phyloP scores from a whole-genome alignment of 2,113 vertebrate species.

The Marmota flaviventris region DNA sequence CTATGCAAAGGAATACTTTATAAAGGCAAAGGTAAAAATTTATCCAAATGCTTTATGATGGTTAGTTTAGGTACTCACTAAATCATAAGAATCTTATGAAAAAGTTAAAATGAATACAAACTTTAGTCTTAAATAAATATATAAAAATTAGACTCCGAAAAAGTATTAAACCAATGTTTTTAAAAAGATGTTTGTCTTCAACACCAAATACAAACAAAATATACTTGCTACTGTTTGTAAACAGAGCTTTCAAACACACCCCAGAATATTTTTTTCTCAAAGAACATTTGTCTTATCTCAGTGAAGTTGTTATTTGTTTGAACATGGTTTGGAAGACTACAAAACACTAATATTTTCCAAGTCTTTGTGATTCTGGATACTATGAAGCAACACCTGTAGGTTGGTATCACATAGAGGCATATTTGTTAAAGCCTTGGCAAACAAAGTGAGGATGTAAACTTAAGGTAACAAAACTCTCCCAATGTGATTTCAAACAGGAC shows the following conservation, averaged over 20 bases:
- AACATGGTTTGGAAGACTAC: slow-evolving; percentile 84
- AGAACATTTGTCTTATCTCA: slow-evolving; percentile 54
- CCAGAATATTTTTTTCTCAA: slow-evolving; percentile 71
- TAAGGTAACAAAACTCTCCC: slow-evolving; percentile 84
- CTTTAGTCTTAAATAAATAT: slow-evolving; percentile 76
- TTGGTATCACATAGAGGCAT: slow-evolving; percentile 78
- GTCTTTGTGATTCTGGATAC: slow-evolving; percentile 51
- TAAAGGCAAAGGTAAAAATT: background rate
- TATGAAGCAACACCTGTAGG: slow-evolving; percentile 75
- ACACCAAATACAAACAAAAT: slow-evolving; percentile 53
- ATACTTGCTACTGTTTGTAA: slow-evolving; percentile 68
- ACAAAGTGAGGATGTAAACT: slow-evolving; percentile 77
- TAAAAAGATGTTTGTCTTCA: slow-evolving; percentile 82
- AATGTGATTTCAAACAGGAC: background rate
- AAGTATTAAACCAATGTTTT: slow-evolving; percentile 83
- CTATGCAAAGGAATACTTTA: background rate
- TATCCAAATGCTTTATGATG: background rate
- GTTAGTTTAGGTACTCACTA: background rate
- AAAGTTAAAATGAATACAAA: slow-evolving; percentile 78
- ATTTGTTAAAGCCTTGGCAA: slow-evolving; percentile 66
- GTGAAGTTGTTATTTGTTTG: slow-evolving; percentile 80
- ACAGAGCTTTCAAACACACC: slow-evolving; percentile 75
- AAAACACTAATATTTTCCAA: slow-evolving; percentile 80
- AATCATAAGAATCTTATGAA: slow-evolving; percentile 79
- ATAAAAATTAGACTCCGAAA: slow-evolving; percentile 70